Evolutionary conservation across 2,888 invertebrate species (phyloP), one percentile per base, ranked within the genome.

Genomic region (Brachypalpus laphriformis): DNA sequence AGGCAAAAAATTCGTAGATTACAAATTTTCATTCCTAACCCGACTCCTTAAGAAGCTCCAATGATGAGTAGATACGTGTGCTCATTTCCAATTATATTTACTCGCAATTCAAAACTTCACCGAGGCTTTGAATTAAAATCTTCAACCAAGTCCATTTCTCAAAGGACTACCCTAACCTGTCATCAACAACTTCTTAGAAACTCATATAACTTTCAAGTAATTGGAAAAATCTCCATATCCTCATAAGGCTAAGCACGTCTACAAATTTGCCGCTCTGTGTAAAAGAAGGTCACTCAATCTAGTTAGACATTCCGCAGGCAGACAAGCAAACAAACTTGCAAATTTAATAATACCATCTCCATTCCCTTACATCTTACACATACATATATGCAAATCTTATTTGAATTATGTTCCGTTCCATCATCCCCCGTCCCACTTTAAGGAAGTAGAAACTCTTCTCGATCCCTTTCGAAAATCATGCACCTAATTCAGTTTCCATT

Each of bases 401-500:
- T 81, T 81, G 81, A 68, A 54, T 49, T 25, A 51, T 28, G 51
- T 54, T 14, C 6, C 51, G 2, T 7, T 20, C 47, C 2, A 22
- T 25, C 25, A 25, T n/a, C n/a, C n/a, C 57, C 8, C 20, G 3
- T 11, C 8, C 45, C 31, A n/a, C 45, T 14, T 37, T 18, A 5
- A 47, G 65, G 68, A 74, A 80, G 7, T 42, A 7, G 16, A 16
- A n/a, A n/a, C n/a, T n/a, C n/a, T n/a, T n/a, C 25, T 28, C 28
- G 14, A 1, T n/a, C 68, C 34, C 75, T 75, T 16, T 40, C 61
- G 75, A 75, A 75, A 75, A 68, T 81, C 75, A 56, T 82, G 49
- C 76, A 76, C 47, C 81, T 82, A 82, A 82, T 82, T 76, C 81
- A 76, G 75, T 76, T 82, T 82, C 76, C 81, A 82, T 82, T 82